Evolutionary conservation across 2,113 vertebrate species (phyloP).

Genomic region (Cephalopholis sonnerati): DNA sequence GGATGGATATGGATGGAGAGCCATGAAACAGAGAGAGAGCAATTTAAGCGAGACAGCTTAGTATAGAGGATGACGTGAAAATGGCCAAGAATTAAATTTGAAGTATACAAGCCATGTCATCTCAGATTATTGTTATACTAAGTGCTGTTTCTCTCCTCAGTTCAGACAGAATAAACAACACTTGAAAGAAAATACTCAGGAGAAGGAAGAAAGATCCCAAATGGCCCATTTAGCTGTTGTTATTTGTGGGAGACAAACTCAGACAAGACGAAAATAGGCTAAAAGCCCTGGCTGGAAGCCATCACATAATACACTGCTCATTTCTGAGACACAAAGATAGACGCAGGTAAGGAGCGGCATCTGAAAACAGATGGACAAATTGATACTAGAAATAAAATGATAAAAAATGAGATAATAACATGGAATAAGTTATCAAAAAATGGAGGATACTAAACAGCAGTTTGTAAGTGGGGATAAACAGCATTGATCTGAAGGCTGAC

Average conservation of each 20-base stretch:
- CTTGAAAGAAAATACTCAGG: slow-evolving; percentile 12
- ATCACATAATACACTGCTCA: slow-evolving; percentile 22
- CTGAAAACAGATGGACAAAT: neutral
- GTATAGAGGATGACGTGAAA: slow-evolving; percentile 8
- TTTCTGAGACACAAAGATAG: slow-evolving; percentile 22
- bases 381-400: neutral
- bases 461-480: neutral
- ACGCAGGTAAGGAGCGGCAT: slow-evolving; percentile 4
- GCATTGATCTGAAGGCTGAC: neutral
- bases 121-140: slow-evolving; percentile 1
- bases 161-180: slow-evolving; percentile 42
- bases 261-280: slow-evolving; percentile 55
- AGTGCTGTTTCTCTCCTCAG: neutral
- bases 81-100: neutral
- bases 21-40: neutral
- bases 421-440: neutral
- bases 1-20: neutral
- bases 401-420: neutral
- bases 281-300: slow-evolving; percentile 23
- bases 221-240: slow-evolving; percentile 50
- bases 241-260: slow-evolving; percentile 43
- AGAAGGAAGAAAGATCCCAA: slow-evolving; percentile 12
- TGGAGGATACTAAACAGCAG: neutral
- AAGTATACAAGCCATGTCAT: neutral
- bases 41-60: slow-evolving; percentile 4